These are phyloP conservation scores for Drosophila merina DNA, from an alignment of 2,888 invertebrate species.

Conservation along the genomic window DNA sequence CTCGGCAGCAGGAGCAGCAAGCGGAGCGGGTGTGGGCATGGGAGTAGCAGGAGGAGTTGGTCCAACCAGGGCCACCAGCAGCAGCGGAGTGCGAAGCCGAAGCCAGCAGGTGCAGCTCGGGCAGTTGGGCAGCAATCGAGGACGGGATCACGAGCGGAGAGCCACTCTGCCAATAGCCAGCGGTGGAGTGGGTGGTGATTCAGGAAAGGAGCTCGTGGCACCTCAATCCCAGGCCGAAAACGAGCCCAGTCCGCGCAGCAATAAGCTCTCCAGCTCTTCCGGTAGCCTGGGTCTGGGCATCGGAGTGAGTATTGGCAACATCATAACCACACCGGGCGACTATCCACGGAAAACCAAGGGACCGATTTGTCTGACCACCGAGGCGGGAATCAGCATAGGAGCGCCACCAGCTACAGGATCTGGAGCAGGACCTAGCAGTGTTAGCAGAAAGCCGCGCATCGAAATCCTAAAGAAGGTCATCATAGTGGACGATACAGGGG, in stretches of 20 bases:
- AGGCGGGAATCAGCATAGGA: constrained; percentile 7
- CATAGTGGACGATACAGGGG: constrained; percentile 83
- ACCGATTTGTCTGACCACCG: constrained; percentile 79
- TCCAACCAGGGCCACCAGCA: constrained; percentile 58
- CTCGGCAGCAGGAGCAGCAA: background rate
- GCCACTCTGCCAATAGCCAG: constrained; percentile 67
- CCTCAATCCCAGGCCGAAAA: constrained; percentile 34
- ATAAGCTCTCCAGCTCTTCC: constrained; percentile 80
- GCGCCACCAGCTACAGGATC: constrained; percentile 1
- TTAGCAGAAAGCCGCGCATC: constrained; percentile 73
- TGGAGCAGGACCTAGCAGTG: background rate
- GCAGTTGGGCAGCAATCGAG: constrained; percentile 71
- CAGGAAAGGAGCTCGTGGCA: constrained; percentile 37
- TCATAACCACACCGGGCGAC: constrained; percentile 82
- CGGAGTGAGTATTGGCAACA: constrained; percentile 75
- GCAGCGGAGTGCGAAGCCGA: constrained; percentile 75
- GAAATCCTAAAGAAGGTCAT: constrained; percentile 83
- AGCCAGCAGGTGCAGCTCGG: constrained; percentile 69
- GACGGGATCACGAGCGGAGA: constrained; percentile 46
- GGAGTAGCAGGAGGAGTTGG: background rate
- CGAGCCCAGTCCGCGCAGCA: constrained; percentile 71
- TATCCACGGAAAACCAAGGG: constrained; percentile 83
- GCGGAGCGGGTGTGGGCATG: background rate
- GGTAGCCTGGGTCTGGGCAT: constrained; percentile 80
- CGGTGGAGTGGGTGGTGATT: constrained; percentile 21